phyloP scores from a whole-genome alignment of 2,113 vertebrate genomes.

The Indri indri region DNA sequence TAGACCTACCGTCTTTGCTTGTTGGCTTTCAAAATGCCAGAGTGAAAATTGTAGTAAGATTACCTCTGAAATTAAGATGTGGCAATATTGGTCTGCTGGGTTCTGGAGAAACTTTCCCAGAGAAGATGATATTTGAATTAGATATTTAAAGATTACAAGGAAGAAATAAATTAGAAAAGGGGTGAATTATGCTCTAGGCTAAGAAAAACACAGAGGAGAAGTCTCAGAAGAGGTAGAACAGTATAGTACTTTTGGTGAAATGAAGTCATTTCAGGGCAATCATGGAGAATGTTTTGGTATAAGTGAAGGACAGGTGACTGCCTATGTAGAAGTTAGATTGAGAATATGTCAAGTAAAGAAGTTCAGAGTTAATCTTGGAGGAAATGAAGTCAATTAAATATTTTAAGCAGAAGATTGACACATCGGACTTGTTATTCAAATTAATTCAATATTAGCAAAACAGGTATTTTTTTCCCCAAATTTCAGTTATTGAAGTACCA shows the following conservation, averaged over 20 bases:
- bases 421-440: not conserved
- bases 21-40: not conserved
- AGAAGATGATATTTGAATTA: not conserved
- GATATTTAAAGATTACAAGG: not conserved
- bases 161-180: not conserved
- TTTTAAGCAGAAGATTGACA: not conserved
- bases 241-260: not conserved
- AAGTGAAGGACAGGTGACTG: not conserved
- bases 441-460: not conserved
- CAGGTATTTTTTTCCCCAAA: not conserved
- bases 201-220: not conserved
- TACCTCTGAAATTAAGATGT: not conserved
- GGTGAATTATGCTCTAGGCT: not conserved
- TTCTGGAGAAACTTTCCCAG: not conserved
- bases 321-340: not conserved
- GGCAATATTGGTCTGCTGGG: not conserved
- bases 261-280: not conserved
- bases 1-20: not conserved
- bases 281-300: not conserved
- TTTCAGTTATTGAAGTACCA: not conserved
- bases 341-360: not conserved
- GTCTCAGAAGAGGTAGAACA: not conserved
- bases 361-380: not conserved
- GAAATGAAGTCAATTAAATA: not conserved
- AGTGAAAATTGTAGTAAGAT: not conserved